Conservation (phyloP, 2,888 invertebrate species). For the Troilus luridus region DNA sequence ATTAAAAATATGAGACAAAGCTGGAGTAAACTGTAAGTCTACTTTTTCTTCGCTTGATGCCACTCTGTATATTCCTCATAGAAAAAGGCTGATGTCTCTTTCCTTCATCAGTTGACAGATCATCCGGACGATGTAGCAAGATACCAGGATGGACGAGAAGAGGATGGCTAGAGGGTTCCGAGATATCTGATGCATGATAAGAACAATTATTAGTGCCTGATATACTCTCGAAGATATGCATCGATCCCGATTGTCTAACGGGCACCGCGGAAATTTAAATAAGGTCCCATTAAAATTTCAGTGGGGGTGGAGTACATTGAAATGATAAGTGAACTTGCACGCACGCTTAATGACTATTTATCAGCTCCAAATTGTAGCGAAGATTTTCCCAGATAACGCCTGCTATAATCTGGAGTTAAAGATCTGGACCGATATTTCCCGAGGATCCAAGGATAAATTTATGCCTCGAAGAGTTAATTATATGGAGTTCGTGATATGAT, state of each 20-base stretch:
- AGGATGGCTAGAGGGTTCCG: not conserved
- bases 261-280: conserved; percentile 36
- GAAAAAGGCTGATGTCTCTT: not conserved
- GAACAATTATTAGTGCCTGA: conserved; percentile 22
- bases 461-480: not conserved
- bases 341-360: conserved; percentile 31
- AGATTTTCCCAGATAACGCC: not conserved
- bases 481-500: not conserved
- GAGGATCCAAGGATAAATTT: conserved; percentile 7
- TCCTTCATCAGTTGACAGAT: not conserved
- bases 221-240: not conserved
- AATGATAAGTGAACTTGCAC: conserved; percentile 46
- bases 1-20: too few species aligned
- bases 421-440: not conserved
- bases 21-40: not conserved
- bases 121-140: not conserved
- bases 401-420: not conserved
- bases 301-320: conserved; percentile 29
- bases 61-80: not conserved
- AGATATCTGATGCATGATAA: conserved; percentile 45
- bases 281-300: conserved; percentile 44
- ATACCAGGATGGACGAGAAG: not conserved
- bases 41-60: not conserved
- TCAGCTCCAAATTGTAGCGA: not conserved
- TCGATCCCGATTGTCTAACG: conserved; percentile 45